Evolutionary conservation across 2,888 invertebrate species (phyloP), one percentile per base, ranked within the genome.

Genomic region (Biston stratarius): DNA sequence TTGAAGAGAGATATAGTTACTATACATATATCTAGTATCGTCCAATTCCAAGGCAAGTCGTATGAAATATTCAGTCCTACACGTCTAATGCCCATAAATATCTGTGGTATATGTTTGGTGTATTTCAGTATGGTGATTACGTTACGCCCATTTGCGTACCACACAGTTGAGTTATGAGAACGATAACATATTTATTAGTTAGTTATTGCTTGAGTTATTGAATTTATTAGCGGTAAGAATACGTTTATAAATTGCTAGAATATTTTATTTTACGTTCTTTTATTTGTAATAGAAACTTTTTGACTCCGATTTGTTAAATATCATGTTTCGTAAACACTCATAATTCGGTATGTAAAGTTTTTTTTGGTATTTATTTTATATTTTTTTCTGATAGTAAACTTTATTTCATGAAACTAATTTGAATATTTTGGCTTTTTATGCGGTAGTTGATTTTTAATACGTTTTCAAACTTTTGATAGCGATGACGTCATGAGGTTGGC

Each of bases 101-200:
- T 73, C 70, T 67, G 42, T 15, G 56, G 65, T 69, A 61, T 69
- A 64, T 59, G 49, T 9, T 38, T 57, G 12, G 51, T 60, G 49
- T 71, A 66, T 70, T 67, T 69, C 55, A 68, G 44, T 60, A 68
- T 72, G 71, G 71, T 73, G 69, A 67, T 62, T 70, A 69, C 69
- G 66, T 71, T 56, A 66, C 58, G 59, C 49, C 67, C 65, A 71
- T 74, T 74, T 74, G 69, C 70, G 70, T 74, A 73, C 67, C 68
- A 62, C 57, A 69, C 62, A 56, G 64, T 67, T 64, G 71, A 73
- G 64, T 67, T 72, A 72, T 69, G 61, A 48, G 52, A 38, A 45
- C 62, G 73, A 68, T 73, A 73, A 73, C 69, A 71, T 74, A 73
- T 74, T 74, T 74, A 74, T 74, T 71, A 70, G 67, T 67, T 68